Evolutionary conservation across 2,888 invertebrate species (phyloP).

Genomic region (Lumbricus terrestris): DNA sequence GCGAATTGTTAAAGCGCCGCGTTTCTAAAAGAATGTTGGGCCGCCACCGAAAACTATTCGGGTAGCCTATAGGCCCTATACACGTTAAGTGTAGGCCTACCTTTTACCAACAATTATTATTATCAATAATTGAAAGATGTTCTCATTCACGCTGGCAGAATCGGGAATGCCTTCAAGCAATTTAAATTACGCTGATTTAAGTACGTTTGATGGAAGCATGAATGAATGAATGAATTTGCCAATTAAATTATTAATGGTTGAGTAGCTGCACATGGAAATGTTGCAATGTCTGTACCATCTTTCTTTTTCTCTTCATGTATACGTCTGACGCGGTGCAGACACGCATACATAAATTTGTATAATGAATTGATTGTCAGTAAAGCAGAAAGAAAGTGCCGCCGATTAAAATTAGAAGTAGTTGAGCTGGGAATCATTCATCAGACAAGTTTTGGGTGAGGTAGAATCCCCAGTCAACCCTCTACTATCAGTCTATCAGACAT

Average conservation of each 20-base stretch:
- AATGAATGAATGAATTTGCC: neutral
- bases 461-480: too few species aligned
- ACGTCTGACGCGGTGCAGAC: too few species aligned
- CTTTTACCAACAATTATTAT: neutral
- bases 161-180: neutral
- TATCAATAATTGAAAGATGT: too few species aligned
- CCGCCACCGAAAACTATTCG: neutral
- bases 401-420: neutral
- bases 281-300: neutral
- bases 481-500: too few species aligned
- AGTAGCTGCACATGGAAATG: neutral
- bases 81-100: neutral
- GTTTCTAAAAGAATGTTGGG: neutral
- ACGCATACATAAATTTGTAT: too few species aligned
- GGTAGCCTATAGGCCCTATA: too few species aligned
- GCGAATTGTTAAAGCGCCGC: neutral
- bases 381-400: neutral
- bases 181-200: too few species aligned
- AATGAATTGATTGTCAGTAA: neutral
- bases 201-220: too few species aligned
- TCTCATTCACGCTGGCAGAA: neutral
- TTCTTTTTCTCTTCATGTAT: neutral
- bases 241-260: neutral
- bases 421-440: too few species aligned
- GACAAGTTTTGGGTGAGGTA: too few species aligned